A percentile compares a stretch with the other conserved stretches of the same genome.
phyloP scores from a whole-genome alignment of 2,113 vertebrate species.

The Pogona vitticeps region DNA sequence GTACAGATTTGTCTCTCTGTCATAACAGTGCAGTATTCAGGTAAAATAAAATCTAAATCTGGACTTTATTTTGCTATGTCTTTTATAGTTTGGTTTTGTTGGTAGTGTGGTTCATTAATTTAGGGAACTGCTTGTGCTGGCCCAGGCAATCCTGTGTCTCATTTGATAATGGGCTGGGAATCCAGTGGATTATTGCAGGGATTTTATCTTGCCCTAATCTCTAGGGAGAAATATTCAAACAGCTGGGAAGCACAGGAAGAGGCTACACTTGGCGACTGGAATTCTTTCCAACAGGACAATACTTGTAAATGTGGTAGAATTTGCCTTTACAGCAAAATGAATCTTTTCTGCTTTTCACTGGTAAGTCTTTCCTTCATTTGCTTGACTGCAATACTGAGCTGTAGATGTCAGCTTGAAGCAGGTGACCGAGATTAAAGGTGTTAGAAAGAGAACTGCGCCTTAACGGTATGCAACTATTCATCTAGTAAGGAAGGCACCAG shows the following conservation, averaged over 20 bases:
- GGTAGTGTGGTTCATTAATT: conserved; percentile 65
- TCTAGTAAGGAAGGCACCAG: fast-evolving
- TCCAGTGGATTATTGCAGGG: conserved; percentile 91
- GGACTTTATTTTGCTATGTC: neutral
- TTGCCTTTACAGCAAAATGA: conserved; percentile 78
- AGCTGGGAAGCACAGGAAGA: conserved; percentile 71
- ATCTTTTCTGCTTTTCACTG: conserved; percentile 95
- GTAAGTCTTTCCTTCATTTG: conserved; percentile 76
- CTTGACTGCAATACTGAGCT: conserved; percentile 15
- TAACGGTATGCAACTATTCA: neutral
- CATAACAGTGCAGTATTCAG: neutral
- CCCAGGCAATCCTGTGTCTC: conserved; percentile 71
- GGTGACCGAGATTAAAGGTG: conserved; percentile 34
- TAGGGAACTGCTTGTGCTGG: conserved; percentile 70
- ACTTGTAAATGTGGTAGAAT: conserved; percentile 33
- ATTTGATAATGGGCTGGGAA: conserved; percentile 84
- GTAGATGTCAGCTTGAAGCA: conserved; percentile 26
- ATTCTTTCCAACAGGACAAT: conserved; percentile 55
- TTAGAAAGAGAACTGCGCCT: neutral
- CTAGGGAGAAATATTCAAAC: conserved; percentile 74
- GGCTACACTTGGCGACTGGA: conserved; percentile 52
- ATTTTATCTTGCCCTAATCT: conserved; percentile 88
- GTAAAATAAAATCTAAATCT: neutral
- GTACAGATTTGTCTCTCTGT: neutral
- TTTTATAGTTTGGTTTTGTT: conserved; percentile 41